Evolutionary conservation across 2,113 vertebrate species (phyloP).

Genomic region (Aleadryas rufinucha): DNA sequence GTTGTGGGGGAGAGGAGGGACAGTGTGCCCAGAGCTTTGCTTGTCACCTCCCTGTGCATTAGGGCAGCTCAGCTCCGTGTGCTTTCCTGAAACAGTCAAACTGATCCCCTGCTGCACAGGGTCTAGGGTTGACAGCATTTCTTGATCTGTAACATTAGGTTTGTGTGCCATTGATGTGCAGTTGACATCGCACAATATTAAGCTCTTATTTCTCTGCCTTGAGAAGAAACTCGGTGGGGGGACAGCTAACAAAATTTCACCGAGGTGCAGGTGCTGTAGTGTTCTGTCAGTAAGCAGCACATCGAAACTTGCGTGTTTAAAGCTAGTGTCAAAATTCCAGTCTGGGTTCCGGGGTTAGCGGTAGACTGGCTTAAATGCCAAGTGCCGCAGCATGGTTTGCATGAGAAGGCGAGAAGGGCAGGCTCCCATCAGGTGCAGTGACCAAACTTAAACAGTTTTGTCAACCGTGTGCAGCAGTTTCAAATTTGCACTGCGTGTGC

Average conservation of each 20-base stretch:
- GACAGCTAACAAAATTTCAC: neutral
- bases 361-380: neutral
- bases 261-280: neutral
- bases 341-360: neutral
- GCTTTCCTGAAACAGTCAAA: rapidly evolving
- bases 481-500: rapidly evolving
- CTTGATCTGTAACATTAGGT: neutral
- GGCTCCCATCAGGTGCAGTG: neutral
- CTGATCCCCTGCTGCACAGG: rapidly evolving
- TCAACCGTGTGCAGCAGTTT: rapidly evolving
- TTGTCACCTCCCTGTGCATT: rapidly evolving
- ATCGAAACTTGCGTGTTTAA: rapidly evolving
- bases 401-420: neutral
- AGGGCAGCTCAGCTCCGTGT: neutral
- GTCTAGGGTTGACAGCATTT: rapidly evolving
- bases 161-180: neutral
- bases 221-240: neutral
- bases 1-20: neutral
- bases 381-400: neutral
- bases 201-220: neutral
- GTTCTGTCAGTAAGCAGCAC: too few species aligned
- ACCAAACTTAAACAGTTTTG: too few species aligned
- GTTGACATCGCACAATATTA: rapidly evolving
- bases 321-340: neutral
- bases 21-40: neutral